phyloP scores from a whole-genome alignment of 2,888 invertebrate species.

The Hydrotaea diabolus region DNA sequence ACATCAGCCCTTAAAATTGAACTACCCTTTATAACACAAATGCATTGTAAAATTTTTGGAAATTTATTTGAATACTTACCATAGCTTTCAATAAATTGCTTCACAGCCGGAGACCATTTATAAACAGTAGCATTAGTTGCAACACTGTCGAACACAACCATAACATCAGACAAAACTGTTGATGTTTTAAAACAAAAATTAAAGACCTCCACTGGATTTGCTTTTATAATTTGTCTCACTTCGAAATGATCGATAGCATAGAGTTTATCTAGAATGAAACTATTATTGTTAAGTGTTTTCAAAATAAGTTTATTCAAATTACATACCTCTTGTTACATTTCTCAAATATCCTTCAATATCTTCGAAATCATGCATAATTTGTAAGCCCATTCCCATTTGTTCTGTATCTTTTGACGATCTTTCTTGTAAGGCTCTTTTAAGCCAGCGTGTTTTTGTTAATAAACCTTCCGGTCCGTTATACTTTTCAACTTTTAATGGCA shows the following conservation, averaged over 20 bases:
- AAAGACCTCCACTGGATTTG: constrained; percentile 41
- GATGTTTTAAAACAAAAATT: constrained; percentile 28
- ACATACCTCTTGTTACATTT: constrained; percentile 69
- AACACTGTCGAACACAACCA: constrained; percentile 70
- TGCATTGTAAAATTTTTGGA: too few species aligned
- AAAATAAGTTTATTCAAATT: not conserved
- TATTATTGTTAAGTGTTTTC: not conserved
- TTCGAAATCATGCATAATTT: constrained; percentile 47
- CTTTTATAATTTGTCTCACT: constrained; percentile 73
- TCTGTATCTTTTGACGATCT: too few species aligned
- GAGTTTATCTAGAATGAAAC: constrained; percentile 62
- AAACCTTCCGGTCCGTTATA: constrained; percentile 69
- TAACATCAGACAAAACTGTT: constrained; percentile 68
- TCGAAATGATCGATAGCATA: constrained; percentile 74
- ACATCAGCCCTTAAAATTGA: too few species aligned
- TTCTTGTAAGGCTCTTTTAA: constrained; percentile 18
- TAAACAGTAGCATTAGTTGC: constrained; percentile 67
- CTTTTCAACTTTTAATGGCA: constrained; percentile 71
- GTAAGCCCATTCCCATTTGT: not conserved
- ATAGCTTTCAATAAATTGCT: constrained; percentile 71
- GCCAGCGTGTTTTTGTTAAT: constrained; percentile 48
- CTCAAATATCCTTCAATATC: constrained; percentile 68
- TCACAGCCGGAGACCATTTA: constrained; percentile 71
- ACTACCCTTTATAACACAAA: too few species aligned
- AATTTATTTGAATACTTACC: constrained; percentile 71